These are phyloP conservation scores for Pedionomus torquatus DNA, from an alignment of 2,113 vertebrate species.

Conservation along the genomic window DNA sequence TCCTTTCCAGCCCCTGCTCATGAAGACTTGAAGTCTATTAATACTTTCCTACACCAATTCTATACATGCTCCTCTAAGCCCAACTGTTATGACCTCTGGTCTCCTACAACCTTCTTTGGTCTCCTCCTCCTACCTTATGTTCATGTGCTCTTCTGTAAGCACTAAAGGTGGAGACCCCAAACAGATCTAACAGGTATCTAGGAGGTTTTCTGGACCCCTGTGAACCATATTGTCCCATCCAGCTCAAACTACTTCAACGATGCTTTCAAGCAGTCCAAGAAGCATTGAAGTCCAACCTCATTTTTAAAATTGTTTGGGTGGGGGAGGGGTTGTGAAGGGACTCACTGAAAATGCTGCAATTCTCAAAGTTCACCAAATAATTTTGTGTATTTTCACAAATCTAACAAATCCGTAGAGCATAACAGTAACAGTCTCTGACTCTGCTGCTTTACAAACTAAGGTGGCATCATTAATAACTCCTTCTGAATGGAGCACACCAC, in stretches of 20 bases:
- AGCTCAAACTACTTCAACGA: not conserved
- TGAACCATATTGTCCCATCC: not conserved
- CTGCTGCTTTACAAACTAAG: slow-evolving; percentile 31
- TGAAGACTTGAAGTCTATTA: not conserved
- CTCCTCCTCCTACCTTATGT: not conserved
- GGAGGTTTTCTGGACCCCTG: not conserved
- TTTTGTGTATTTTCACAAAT: slow-evolving; percentile 27
- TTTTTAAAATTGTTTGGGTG: not conserved
- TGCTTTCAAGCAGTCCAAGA: not conserved
- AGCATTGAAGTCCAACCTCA: not conserved
- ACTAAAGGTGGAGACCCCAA: not conserved
- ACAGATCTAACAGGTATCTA: fast-evolving
- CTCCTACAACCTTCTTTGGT: not conserved
- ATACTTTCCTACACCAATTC: not conserved
- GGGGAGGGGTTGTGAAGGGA: not conserved
- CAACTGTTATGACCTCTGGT: not conserved
- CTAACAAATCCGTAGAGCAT: slow-evolving; percentile 13
- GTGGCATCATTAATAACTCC: slow-evolving; percentile 23
- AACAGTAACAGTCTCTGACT: slow-evolving; percentile 29
- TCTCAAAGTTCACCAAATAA: slow-evolving; percentile 24
- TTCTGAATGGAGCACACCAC: not conserved
- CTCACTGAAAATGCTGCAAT: not conserved
- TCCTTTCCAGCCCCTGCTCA: not conserved
- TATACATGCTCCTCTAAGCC: not conserved
- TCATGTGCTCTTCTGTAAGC: not conserved